Conservation (phyloP, 64 coral and sea anemone species). For the Hydrozoanthus tunicans region DNA sequence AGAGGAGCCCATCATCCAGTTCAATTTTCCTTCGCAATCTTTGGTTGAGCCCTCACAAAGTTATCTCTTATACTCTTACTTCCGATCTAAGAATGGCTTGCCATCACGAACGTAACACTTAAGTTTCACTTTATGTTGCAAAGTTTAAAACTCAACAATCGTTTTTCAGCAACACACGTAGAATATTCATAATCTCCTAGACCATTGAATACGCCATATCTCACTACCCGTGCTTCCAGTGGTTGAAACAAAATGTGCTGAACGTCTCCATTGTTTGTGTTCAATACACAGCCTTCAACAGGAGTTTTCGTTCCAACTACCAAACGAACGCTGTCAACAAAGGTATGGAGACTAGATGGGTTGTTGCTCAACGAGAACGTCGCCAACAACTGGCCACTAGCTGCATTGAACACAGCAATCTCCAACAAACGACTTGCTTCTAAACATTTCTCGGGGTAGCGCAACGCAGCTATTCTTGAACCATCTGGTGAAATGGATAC, state of each 20-base stretch:
- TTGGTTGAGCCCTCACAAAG: too few species aligned
- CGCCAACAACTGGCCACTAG: slow-evolving; percentile 22
- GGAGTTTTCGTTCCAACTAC: slow-evolving; percentile 11
- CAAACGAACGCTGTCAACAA: slow-evolving; percentile 31
- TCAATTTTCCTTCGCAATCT: too few species aligned
- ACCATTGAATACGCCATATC: slow-evolving; percentile 4
- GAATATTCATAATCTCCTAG: slow-evolving; percentile 24
- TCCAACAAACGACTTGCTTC: background rate
- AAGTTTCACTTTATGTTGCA: slow-evolving; percentile 48
- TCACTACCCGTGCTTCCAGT: background rate
- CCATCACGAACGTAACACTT: too few species aligned
- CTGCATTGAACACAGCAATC: slow-evolving; percentile 39
- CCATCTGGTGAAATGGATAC: slow-evolving; percentile 9
- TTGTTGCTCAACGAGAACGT: slow-evolving; percentile 22
- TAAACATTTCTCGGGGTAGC: background rate
- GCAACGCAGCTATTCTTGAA: slow-evolving; percentile 25
- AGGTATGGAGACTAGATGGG: background rate
- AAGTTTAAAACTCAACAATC: slow-evolving; percentile 24
- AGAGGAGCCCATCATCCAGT: too few species aligned
- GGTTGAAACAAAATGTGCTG: slow-evolving; percentile 22
- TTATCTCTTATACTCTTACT: too few species aligned
- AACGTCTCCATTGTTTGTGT: slow-evolving; percentile 13
- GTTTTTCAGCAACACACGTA: background rate
- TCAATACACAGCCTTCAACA: slow-evolving; percentile 28
- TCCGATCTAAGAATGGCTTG: too few species aligned